These are phyloP conservation scores for Scarus forsteni DNA, from an alignment of 2,797 vertebrate species.

Conservation along the genomic window DNA sequence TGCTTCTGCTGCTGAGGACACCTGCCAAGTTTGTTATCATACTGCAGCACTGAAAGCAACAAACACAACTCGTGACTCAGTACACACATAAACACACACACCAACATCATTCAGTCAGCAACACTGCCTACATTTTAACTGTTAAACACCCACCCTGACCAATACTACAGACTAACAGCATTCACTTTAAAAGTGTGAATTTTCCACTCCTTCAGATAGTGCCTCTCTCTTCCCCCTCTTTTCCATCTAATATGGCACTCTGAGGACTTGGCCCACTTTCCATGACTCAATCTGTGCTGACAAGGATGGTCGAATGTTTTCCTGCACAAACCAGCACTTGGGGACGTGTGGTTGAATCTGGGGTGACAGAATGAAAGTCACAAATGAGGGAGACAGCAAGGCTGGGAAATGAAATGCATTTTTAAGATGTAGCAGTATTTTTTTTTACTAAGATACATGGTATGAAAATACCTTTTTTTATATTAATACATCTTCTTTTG, in stretches of 20 bases:
- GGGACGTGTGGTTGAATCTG: constrained; percentile 27
- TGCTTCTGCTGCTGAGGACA: constrained; percentile 39
- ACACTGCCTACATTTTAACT: background rate
- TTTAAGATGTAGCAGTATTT: too few species aligned
- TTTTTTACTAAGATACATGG: too few species aligned
- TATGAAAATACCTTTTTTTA: too few species aligned
- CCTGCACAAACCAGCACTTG: constrained; percentile 35
- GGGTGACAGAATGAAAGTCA: constrained; percentile 25
- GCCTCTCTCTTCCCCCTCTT: background rate
- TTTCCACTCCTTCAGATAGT: background rate
- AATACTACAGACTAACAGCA: constrained; percentile 7
- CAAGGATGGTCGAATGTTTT: constrained; percentile 39
- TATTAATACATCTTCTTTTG: too few species aligned
- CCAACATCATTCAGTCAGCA: background rate
- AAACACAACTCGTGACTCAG: constrained; percentile 39
- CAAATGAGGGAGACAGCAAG: constrained; percentile 2
- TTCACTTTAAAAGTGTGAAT: background rate
- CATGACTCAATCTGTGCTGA: constrained; percentile 43
- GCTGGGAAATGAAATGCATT: too few species aligned
- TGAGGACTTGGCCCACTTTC: constrained; percentile 39
- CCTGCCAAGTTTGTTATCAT: constrained; percentile 51
- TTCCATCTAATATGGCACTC: constrained; percentile 27
- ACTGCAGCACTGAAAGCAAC: constrained; percentile 46
- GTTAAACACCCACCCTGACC: constrained; percentile 1
- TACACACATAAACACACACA: constrained; percentile 17